Evolutionary conservation across 2,888 invertebrate species (phyloP).

Genomic region (Macrosiphum euphorbiae): DNA sequence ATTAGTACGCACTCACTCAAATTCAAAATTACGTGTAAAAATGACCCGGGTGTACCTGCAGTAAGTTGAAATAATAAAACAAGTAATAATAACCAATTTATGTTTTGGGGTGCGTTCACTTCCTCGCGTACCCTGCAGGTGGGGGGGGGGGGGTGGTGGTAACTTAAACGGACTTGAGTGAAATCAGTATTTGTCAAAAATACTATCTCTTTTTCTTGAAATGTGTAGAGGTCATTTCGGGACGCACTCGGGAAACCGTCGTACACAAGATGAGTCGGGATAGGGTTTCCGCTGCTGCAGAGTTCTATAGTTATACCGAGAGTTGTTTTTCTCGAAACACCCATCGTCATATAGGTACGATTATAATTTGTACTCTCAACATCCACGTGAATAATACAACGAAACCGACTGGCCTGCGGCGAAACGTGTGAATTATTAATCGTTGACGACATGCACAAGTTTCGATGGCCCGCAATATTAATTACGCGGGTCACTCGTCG

Average conservation of each 20-base stretch:
- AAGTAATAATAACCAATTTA: no score
- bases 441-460: constrained; percentile 20
- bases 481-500: constrained; percentile 41
- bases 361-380: background rate
- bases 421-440: constrained; percentile 35
- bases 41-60: no score
- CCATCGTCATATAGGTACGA: background rate
- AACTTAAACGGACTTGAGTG: no score
- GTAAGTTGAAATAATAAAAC: no score
- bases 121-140: no score
- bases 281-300: background rate
- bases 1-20: no score
- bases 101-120: no score
- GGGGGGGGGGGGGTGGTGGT: no score
- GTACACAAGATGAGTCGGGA: background rate
- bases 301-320: background rate
- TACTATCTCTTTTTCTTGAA: no score
- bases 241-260: background rate
- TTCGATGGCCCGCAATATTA: background rate
- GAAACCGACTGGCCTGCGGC: background rate
- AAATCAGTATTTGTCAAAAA: no score
- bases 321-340: background rate
- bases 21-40: no score
- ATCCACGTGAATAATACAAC: constrained; percentile 15
- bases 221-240: no score